Percentiles rank a stretch among this genome's conserved stretches.
These are phyloP conservation scores for Lasioglossum marginatum DNA, from an alignment of 2,888 invertebrate genomes.

Conservation along the genomic window DNA sequence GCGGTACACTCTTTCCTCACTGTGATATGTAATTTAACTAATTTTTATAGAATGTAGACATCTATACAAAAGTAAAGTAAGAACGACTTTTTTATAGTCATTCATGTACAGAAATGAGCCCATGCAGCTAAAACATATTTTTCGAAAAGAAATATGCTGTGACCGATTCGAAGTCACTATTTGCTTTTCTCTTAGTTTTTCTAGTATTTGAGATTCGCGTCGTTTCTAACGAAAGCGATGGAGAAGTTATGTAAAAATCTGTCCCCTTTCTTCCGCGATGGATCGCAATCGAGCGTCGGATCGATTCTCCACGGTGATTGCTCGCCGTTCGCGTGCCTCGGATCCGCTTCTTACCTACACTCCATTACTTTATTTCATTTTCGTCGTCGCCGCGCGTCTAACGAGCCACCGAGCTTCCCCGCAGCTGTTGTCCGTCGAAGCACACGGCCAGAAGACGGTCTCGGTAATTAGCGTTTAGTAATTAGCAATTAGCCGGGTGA, in stretches of 20 bases:
- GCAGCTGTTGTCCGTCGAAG: slow-evolving; percentile 4
- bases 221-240: background rate
- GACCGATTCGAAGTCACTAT: no score
- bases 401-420: slow-evolving; percentile 53
- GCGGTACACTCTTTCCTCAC: background rate
- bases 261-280: slow-evolving; percentile 34
- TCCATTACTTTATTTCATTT: slow-evolving; percentile 67
- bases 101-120: background rate
- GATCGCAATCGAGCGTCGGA: slow-evolving; percentile 45
- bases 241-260: slow-evolving; percentile 34
- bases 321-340: slow-evolving; percentile 58
- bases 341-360: slow-evolving; percentile 63
- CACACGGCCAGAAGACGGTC: slow-evolving; percentile 47
- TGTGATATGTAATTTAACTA: background rate
- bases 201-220: background rate
- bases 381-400: slow-evolving; percentile 64
- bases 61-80: background rate
- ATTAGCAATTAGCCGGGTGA: slow-evolving; percentile 61
- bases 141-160: background rate
- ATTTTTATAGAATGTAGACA: background rate
- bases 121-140: background rate
- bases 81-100: background rate
- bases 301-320: slow-evolving; percentile 69
- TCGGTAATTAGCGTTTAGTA: slow-evolving; percentile 70
- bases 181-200: background rate